Evolutionary conservation across 2,888 invertebrate genomes (phyloP).

Genomic region (Cotesia congregata): DNA sequence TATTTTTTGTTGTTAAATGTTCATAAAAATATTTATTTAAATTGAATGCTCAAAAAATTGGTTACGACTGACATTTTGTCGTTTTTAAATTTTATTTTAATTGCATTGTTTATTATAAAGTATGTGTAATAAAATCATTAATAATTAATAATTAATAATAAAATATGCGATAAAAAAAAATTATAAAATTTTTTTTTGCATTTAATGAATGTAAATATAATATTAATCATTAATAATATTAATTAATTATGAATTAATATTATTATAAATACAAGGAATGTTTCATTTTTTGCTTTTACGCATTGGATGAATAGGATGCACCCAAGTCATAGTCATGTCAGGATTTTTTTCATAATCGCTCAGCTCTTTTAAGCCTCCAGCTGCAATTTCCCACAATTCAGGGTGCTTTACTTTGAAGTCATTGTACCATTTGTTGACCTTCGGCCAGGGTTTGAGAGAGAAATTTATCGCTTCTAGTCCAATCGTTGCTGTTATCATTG

Average conservation of each 20-base stretch:
- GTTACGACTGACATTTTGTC: not conserved
- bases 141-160: constrained; percentile 1
- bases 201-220: too few species aligned
- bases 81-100: not conserved
- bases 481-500: constrained; percentile 79
- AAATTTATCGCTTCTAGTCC: constrained; percentile 81
- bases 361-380: constrained; percentile 79
- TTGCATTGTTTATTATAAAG: not conserved
- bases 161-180: not conserved
- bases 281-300: constrained; percentile 68
- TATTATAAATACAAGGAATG: too few species aligned
- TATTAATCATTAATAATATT: too few species aligned
- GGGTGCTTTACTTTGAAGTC: constrained; percentile 79
- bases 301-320: constrained; percentile 82
- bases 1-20: not conserved
- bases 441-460: constrained; percentile 75
- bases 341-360: constrained; percentile 79
- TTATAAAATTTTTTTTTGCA: not conserved
- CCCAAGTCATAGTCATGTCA: constrained; percentile 76
- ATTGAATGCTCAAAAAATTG: not conserved
- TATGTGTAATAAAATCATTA: not conserved
- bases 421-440: constrained; percentile 78
- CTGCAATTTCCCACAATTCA: constrained; percentile 80
- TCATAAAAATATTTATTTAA: not conserved
- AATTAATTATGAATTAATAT: too few species aligned